Base-by-base conservation (phyloP, 2,888 invertebrate genomes). In the Melolontha melolontha region DNA sequence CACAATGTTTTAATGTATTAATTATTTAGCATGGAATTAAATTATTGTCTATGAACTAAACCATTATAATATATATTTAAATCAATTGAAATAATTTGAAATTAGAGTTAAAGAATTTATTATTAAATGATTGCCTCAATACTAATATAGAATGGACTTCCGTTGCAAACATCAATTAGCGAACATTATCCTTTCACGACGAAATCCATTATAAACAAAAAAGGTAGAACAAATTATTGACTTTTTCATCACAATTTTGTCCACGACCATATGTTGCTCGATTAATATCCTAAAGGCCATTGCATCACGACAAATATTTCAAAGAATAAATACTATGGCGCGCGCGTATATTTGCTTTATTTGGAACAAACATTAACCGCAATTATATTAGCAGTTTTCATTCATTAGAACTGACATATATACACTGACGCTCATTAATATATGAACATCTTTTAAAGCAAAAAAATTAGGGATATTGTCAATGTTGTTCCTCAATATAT, bases 361-460 rank as follows among this genome's bases (percentile, higher is more conserved):
- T 62, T 62, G 59, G 59, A 8, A 34, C 11, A 34, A 34, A 34
- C 59, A 47, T 44, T 27, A 59, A 44, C 59, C 29, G 57, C 29
- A 44, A 59, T 62, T 62, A 22, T 44, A 47, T 47, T 16, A 47
- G 47, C 47, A 47, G 47, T 34, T 29, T 16, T 62, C 59, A 62
- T 62, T 62, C 59, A 62, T 47, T 17, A 47, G 34, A 34, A 17
- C 16, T 6, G 34, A 34, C 2, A 5, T 34, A 34, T 6, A 6
- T 51, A 51, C 7, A 51, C 27, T 10, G 11, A n/a, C 29, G 29
- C 8, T 51, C 29, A 27, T 6, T 6, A 29, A 5, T 17, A 16
- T 54, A 17, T 34, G 6, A 10, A 34, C 44, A 44, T 44, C 14
- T 50, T 22, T 7, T 50, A 1, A 5, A 17, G 17, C 5, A n/a